Conservation (phyloP, 2,888 invertebrate species). For the Apocheima hispidaria region DNA sequence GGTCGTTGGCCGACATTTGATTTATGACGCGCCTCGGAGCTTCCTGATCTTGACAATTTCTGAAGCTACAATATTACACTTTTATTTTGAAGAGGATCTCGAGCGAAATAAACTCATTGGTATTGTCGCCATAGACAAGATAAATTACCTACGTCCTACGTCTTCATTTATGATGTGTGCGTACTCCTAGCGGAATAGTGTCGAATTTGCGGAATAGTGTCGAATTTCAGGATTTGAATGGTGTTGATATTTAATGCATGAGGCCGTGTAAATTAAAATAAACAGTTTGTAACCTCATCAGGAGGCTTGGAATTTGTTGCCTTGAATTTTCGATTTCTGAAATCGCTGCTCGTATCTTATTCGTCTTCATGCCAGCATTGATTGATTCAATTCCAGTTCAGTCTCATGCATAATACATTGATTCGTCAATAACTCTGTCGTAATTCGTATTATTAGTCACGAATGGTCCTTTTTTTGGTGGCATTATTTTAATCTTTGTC, state of each 20-base stretch:
- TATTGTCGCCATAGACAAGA: no score
- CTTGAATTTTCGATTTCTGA: neutral
- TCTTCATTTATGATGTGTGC: no score
- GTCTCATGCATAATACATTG: conserved; percentile 19
- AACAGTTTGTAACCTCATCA: neutral
- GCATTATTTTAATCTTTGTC: no score
- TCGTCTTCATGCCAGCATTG: conserved; percentile 4
- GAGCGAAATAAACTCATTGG: neutral
- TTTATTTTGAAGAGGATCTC: conserved; percentile 8
- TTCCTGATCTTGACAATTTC: conserved; percentile 30
- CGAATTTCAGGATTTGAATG: no score
- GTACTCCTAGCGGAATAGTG: no score
- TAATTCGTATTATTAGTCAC: conserved; percentile 4
- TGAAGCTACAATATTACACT: conserved; percentile 32
- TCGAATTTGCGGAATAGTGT: no score
- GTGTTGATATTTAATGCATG: no score
- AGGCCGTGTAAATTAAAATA: neutral
- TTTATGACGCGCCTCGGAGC: conserved; percentile 43
- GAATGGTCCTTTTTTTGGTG: neutral
- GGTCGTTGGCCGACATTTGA: conserved; percentile 53
- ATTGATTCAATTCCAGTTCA: conserved; percentile 11
- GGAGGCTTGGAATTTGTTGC: neutral
- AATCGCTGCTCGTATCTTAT: neutral
- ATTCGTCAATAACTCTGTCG: conserved; percentile 11
- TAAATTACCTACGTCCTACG: no score